Evolutionary conservation across 2,113 vertebrate species (phyloP).

Genomic region (Holacanthus passer): DNA sequence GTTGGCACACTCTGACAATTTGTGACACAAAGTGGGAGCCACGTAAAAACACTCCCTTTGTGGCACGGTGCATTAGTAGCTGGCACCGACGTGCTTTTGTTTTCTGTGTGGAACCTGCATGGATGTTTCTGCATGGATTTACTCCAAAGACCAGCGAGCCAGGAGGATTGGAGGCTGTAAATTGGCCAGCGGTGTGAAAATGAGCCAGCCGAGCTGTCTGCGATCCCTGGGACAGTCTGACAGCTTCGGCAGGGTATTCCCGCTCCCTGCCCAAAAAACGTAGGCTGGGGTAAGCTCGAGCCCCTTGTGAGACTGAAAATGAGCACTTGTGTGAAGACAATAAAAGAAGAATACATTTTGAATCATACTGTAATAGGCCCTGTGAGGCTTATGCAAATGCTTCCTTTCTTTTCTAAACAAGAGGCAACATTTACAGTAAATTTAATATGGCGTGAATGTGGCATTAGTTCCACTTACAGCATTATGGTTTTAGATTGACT

Average conservation of each 20-base stretch:
- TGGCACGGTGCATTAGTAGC: constrained; percentile 51
- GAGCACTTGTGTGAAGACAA: not conserved
- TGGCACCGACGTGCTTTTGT: constrained; percentile 50
- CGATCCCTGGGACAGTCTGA: constrained; percentile 8
- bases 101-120: constrained; percentile 20
- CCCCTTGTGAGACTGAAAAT: not conserved
- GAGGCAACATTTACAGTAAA: constrained; percentile 21
- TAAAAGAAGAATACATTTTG: not conserved
- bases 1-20: constrained; percentile 35
- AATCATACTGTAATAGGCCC: not conserved
- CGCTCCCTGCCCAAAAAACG: not conserved
- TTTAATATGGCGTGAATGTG: constrained; percentile 1
- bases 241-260: not conserved
- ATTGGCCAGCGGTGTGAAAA: constrained; percentile 38
- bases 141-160: constrained; percentile 50
- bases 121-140: constrained; percentile 59
- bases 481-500: constrained; percentile 9
- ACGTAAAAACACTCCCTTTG: constrained; percentile 40
- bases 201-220: not conserved
- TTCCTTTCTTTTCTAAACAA: constrained; percentile 7
- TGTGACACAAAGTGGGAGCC: constrained; percentile 51
- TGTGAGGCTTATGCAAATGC: not conserved
- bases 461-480: constrained; percentile 9
- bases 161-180: constrained; percentile 43
- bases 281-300: not conserved